A percentile compares a stretch with the other conserved stretches of the same genome.
These are phyloP conservation scores for Noctua janthe DNA, from an alignment of 2,888 invertebrate species.

Conservation along the genomic window DNA sequence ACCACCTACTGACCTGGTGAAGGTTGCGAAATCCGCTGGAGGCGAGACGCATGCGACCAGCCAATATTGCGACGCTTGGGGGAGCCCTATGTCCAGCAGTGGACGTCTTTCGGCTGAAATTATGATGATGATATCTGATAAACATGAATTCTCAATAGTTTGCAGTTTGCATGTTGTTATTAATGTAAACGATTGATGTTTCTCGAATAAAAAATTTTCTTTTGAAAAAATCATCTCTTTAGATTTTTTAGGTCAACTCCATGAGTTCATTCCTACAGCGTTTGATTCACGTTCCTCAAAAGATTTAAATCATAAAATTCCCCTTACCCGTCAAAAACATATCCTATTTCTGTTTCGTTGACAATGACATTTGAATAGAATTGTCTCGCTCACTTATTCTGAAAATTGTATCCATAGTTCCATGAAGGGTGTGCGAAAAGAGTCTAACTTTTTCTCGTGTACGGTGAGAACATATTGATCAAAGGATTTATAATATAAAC, in stretches of 20 bases:
- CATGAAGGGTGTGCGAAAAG: not conserved
- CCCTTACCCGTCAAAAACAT: not conserved
- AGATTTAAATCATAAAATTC: not conserved
- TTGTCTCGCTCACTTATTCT: not conserved
- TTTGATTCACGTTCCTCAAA: not conserved
- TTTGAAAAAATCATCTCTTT: not conserved
- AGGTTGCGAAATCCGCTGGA: too few relatives aligned
- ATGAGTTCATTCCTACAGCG: not conserved
- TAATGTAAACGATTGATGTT: not conserved
- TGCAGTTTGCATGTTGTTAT: not conserved
- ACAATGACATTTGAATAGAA: not conserved
- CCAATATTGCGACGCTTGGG: too few relatives aligned
- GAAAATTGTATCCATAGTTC: not conserved
- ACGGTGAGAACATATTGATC: not conserved
- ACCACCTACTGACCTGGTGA: not conserved
- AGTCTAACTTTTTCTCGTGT: not conserved
- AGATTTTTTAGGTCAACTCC: not conserved
- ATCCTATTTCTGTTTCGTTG: not conserved
- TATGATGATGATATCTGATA: not conserved
- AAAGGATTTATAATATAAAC: not conserved
- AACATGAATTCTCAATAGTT: not conserved
- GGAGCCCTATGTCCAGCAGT: too few relatives aligned
- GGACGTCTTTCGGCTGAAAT: too few relatives aligned
- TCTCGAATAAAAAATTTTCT: not conserved
- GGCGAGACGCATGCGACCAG: too few relatives aligned